phyloP scores from a whole-genome alignment of 2,113 vertebrate species.

The Sula dactylatra region DNA sequence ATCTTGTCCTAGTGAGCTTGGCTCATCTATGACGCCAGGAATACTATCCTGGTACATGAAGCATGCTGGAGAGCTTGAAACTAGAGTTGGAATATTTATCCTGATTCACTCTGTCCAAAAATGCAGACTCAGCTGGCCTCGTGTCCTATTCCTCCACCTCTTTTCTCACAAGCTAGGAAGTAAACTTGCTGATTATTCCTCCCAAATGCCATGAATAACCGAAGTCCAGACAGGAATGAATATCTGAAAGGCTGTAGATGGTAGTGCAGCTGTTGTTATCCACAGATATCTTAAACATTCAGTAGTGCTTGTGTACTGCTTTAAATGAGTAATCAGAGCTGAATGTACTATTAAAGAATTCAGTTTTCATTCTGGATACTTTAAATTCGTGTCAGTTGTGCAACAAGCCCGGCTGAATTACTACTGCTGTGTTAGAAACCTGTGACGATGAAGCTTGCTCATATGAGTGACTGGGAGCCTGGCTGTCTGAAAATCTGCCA shows the following conservation, averaged over 20 bases:
- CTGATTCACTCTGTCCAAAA: neutral
- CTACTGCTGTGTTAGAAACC: neutral
- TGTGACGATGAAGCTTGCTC: neutral
- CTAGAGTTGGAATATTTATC: neutral
- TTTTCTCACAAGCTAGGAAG: neutral
- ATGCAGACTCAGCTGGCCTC: neutral
- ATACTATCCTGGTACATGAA: neutral
- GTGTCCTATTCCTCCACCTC: neutral
- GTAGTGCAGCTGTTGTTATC: neutral
- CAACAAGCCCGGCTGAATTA: neutral
- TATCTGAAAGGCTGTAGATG: neutral
- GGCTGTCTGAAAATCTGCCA: neutral
- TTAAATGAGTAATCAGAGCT: neutral
- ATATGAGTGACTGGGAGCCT: neutral
- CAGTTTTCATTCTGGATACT: neutral
- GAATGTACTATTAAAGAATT: neutral
- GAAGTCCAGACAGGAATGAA: neutral
- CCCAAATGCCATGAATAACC: neutral
- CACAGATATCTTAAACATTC: neutral
- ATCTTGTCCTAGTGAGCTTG: neutral
- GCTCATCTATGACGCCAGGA: neutral
- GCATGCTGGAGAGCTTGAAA: neutral
- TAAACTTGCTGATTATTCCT: neutral
- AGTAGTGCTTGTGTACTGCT: neutral
- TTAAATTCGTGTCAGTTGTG: neutral